Conservation (phyloP, 1,140 invertebrate species). For the Phocides pigmalion region DNA sequence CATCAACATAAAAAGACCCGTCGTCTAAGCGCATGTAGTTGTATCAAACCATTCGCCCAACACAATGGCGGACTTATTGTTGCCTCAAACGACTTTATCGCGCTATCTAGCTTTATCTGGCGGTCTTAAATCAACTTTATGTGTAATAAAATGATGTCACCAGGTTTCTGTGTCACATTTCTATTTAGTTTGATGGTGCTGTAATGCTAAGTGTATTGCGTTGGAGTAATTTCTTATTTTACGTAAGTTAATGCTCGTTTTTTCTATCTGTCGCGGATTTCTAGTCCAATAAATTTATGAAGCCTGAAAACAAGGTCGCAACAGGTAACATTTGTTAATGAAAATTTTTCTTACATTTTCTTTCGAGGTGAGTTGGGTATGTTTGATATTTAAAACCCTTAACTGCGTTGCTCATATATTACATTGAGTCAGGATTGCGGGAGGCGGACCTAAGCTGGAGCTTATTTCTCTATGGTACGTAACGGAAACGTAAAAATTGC, state of each 20-base stretch:
- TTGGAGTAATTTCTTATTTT: background rate
- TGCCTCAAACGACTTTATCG: background rate
- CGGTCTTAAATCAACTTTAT: slow-evolving; percentile 15
- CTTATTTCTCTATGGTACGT: too few species aligned
- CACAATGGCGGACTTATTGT: background rate
- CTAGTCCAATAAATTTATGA: background rate
- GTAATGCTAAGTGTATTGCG: slow-evolving; percentile 5
- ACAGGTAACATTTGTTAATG: background rate
- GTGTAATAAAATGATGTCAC: slow-evolving; percentile 25
- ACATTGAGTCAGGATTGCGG: too few species aligned
- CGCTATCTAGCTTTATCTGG: slow-evolving; percentile 12
- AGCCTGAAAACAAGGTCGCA: background rate
- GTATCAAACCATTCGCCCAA: too few species aligned
- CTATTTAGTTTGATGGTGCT: slow-evolving; percentile 7
- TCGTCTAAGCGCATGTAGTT: too few species aligned
- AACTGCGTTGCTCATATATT: too few species aligned
- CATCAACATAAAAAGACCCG: too few species aligned
- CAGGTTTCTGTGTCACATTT: slow-evolving; percentile 16
- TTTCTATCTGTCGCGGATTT: background rate
- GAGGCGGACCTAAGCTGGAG: too few species aligned
- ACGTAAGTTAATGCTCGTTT: background rate
- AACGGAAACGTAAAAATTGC: too few species aligned
- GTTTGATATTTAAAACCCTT: too few species aligned
- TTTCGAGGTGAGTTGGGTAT: too few species aligned
- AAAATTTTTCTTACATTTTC: too few species aligned